Evolutionary conservation across 2,797 vertebrate species (phyloP).

Genomic region (Catamblyrhynchus diadema): DNA sequence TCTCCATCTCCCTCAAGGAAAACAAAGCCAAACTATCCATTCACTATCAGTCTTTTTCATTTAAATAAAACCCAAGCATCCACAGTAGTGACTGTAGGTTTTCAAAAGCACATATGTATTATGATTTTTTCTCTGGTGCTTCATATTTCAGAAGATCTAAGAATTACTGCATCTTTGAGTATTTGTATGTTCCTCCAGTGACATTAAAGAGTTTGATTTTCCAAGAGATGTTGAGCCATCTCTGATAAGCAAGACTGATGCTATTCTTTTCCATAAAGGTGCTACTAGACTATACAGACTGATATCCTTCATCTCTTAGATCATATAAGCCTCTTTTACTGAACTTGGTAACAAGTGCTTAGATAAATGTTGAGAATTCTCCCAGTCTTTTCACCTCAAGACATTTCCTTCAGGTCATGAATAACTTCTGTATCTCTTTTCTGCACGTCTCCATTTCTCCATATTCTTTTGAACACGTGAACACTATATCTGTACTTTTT

Average conservation of each 20-base stretch:
- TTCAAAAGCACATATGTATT: not conserved
- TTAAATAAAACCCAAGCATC: not conserved
- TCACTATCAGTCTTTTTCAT: not conserved
- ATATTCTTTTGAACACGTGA: not conserved
- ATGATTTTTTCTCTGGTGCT: not conserved
- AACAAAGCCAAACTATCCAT: not conserved
- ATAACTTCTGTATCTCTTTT: not conserved
- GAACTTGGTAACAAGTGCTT: not conserved
- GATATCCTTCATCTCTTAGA: not conserved
- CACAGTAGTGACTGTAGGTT: not conserved
- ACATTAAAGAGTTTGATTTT: not conserved
- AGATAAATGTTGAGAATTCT: not conserved
- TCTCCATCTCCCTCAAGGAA: not conserved
- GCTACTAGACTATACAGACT: not conserved
- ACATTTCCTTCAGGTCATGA: not conserved
- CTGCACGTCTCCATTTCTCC: not conserved
- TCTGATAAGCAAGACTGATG: not conserved
- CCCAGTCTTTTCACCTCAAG: not conserved
- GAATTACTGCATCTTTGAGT: not conserved
- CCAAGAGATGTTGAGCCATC: not conserved
- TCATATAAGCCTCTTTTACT: not conserved
- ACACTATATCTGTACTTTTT: not conserved
- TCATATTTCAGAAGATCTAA: not conserved
- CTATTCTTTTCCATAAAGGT: not conserved
- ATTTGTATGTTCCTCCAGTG: not conserved